A percentile compares a stretch with the other conserved stretches of the same genome.
These are phyloP conservation scores for Phataginus tricuspis DNA, from an alignment of 2,797 vertebrate species.

Conservation along the genomic window DNA sequence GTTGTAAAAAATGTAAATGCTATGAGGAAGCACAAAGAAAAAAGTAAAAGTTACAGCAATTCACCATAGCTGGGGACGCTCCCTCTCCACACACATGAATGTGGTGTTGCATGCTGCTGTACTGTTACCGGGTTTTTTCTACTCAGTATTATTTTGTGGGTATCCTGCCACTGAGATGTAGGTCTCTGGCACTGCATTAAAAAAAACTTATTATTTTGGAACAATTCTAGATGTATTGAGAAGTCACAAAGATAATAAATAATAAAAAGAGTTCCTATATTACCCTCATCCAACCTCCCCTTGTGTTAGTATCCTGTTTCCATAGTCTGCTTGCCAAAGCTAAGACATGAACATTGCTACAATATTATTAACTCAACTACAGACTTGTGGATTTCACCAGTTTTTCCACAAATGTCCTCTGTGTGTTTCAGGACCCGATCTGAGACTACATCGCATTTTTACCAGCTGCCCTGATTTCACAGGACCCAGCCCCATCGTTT, in stretches of 20 bases:
- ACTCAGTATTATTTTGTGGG: not conserved
- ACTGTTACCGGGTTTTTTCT: not conserved
- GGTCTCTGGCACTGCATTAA: not conserved
- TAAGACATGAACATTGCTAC: not conserved
- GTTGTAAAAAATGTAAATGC: not conserved
- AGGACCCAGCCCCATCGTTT: not conserved
- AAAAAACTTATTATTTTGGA: not conserved
- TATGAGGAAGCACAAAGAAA: not conserved
- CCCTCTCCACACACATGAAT: fast-evolving
- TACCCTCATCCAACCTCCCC: not conserved
- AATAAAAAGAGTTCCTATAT: not conserved
- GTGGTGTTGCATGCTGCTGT: fast-evolving
- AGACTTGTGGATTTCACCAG: not conserved
- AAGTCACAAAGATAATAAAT: not conserved
- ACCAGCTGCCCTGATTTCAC: not conserved
- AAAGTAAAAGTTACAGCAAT: not conserved
- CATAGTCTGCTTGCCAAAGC: not conserved
- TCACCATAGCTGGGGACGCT: not conserved
- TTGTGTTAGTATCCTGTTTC: too few species aligned
- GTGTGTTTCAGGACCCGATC: not conserved
- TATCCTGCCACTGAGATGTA: too few species aligned
- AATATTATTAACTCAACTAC: fast-evolving
- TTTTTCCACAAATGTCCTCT: not conserved
- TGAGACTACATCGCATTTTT: not conserved
- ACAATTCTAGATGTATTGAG: not conserved